Conservation (phyloP, 2,113 vertebrate species). For the Hippocampus comes region DNA sequence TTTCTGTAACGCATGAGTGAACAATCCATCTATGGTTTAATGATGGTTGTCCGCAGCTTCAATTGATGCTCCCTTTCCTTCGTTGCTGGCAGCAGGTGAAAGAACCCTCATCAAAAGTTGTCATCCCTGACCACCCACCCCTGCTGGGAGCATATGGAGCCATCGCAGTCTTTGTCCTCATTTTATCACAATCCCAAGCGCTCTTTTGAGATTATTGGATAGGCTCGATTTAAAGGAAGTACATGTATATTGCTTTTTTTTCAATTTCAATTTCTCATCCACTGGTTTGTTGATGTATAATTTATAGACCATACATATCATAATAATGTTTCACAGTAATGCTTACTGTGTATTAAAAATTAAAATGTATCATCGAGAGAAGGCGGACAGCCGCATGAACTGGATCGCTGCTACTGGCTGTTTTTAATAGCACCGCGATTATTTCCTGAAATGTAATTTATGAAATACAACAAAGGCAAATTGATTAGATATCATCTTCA, state of each 20-base stretch:
- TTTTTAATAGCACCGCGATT: no score
- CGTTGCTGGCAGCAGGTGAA: conserved; percentile 37
- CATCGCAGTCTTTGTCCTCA: conserved; percentile 41
- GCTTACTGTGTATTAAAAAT: neutral
- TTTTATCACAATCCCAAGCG: neutral
- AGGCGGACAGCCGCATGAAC: no score
- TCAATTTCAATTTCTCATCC: neutral
- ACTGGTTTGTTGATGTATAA: neutral
- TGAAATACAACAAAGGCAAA: neutral
- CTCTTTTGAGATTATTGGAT: neutral
- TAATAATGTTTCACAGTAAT: neutral
- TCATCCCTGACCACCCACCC: conserved; percentile 50
- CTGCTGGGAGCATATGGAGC: conserved; percentile 64
- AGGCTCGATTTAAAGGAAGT: no score
- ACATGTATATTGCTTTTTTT: neutral
- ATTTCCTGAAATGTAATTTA: conserved; percentile 7
- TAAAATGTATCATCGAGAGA: neutral
- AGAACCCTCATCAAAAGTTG: conserved; percentile 49
- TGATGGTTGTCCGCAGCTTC: conserved; percentile 8
- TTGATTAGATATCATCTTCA: neutral
- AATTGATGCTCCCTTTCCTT: conserved; percentile 21
- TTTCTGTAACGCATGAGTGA: conserved; percentile 16
- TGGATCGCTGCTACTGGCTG: no score
- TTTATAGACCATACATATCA: neutral
- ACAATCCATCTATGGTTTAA: conserved; percentile 2